Evolutionary conservation across 2,888 invertebrate species (phyloP).

Genomic region (Trissolcus brochymenae): DNA sequence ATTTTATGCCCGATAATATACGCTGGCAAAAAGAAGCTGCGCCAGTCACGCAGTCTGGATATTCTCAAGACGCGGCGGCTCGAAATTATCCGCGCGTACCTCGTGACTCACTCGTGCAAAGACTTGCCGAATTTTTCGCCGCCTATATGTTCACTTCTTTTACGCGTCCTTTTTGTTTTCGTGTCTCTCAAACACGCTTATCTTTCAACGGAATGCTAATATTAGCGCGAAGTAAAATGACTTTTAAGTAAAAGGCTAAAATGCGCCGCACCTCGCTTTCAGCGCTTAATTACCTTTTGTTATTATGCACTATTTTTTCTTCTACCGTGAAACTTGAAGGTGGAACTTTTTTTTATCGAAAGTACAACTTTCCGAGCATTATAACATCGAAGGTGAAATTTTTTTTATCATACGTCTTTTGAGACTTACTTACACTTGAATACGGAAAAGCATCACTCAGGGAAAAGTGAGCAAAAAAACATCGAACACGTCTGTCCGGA

Average conservation of each 20-base stretch:
- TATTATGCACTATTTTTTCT: slow-evolving; percentile 7
- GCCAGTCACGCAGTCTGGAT: slow-evolving; percentile 56
- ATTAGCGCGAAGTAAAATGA: slow-evolving; percentile 28
- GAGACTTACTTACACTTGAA: no score
- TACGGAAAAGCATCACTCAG: no score
- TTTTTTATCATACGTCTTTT: no score
- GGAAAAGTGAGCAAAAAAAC: no score
- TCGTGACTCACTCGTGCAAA: slow-evolving; percentile 30
- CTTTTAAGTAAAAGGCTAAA: slow-evolving; percentile 13
- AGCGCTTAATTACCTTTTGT: slow-evolving; percentile 18
- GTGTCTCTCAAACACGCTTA: slow-evolving; percentile 37
- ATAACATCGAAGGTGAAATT: no score
- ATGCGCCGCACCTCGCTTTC: slow-evolving; percentile 20
- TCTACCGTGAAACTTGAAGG: not conserved
- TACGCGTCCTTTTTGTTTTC: slow-evolving; percentile 46
- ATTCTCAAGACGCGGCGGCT: slow-evolving; percentile 46
- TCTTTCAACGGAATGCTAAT: slow-evolving; percentile 48
- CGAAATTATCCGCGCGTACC: slow-evolving; percentile 45
- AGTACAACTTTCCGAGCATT: no score
- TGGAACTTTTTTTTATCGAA: not conserved
- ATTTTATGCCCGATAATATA: slow-evolving; percentile 39
- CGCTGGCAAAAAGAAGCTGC: slow-evolving; percentile 47
- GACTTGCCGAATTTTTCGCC: slow-evolving; percentile 47
- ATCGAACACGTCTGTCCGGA: no score
- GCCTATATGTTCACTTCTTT: slow-evolving; percentile 29